phyloP scores from a whole-genome alignment of 64 coral and sea anemone species.

The Dendronephthya gigantea region DNA sequence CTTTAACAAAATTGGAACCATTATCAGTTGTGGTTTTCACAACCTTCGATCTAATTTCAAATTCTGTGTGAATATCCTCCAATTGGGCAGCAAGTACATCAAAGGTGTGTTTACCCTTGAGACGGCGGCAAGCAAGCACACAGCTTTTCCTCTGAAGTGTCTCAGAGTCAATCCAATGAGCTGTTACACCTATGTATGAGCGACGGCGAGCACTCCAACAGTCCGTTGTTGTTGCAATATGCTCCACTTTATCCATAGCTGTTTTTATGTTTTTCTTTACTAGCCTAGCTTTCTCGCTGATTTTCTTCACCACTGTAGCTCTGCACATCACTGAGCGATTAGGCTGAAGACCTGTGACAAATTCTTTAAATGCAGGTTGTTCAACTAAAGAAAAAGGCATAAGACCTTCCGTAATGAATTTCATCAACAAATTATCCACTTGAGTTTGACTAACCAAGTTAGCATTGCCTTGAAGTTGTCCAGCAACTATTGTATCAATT shows the following conservation, averaged over 20 bases:
- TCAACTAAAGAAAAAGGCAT: conserved; percentile 1
- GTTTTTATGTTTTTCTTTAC: background rate
- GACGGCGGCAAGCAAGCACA: background rate
- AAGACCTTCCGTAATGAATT: background rate
- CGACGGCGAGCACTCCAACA: background rate
- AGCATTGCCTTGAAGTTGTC: background rate
- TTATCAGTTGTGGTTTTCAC: background rate
- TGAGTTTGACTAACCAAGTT: background rate
- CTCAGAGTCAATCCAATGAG: background rate
- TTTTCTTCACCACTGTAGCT: background rate
- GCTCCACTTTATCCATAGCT: background rate
- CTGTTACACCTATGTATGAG: background rate
- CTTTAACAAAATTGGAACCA: conserved; percentile 17
- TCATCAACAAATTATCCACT: background rate
- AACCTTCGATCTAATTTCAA: background rate
- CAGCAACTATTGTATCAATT: background rate
- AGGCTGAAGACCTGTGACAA: background rate
- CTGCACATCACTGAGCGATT: background rate
- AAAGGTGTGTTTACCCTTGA: background rate
- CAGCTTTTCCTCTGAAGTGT: background rate
- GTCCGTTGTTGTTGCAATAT: conserved; percentile 2
- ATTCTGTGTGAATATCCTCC: conserved; percentile 10
- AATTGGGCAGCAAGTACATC: conserved; percentile 5
- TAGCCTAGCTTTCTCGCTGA: background rate
- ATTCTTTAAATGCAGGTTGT: background rate